Evolutionary conservation across 2,113 vertebrate species (phyloP), one percentile per base, ranked within the genome.

Genomic region (Callipepla californica): DNA sequence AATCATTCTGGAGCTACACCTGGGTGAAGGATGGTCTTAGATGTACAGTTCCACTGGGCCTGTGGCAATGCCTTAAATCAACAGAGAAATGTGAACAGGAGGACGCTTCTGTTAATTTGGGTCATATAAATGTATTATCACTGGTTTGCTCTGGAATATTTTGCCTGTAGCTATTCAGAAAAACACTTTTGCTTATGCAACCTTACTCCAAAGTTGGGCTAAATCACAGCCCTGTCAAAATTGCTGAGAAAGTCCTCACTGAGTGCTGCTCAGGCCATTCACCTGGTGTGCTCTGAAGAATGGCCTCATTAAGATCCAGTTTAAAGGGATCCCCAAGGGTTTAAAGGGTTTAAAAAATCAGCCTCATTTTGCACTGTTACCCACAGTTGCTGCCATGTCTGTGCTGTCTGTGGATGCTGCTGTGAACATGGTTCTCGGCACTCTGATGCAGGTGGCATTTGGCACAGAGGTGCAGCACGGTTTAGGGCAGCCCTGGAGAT

Each of bases 391-490:
- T 2, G 2, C 4, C 17, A 0, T 18, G 36, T 8, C 40, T 34
- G 0, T 0, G 0, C 26, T 23, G 13, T 6, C 2, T 11, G 0
- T 3, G 51, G 57, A 2, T 74, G 38, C 45, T 38, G 48, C 62
- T 8, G 1, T 2, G 6, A 12, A 7, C 34, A 8, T 32, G 11
- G 40, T 12, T 34, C 58, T 38, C 19, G 1, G 5, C 4, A 11
- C 16, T n/a, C 9, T 9, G 10, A 0, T 5, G 34, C 11, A 2
- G 38, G 30, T 2, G 34, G 19, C 48, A 26, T 26, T 63, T 30
- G 70, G 4, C 30, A 17, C 20, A 14, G 17, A 15, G 1, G 28
- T 2, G 20, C 1, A 11, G 25, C 5, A 0, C 0, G 55, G 42
- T 3, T n/a, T 0, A 44, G 57, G 34, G 51, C 12, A 44, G 15